phyloP scores from a whole-genome alignment of 2,888 invertebrate genomes.

The Platycheirus albimanus region DNA sequence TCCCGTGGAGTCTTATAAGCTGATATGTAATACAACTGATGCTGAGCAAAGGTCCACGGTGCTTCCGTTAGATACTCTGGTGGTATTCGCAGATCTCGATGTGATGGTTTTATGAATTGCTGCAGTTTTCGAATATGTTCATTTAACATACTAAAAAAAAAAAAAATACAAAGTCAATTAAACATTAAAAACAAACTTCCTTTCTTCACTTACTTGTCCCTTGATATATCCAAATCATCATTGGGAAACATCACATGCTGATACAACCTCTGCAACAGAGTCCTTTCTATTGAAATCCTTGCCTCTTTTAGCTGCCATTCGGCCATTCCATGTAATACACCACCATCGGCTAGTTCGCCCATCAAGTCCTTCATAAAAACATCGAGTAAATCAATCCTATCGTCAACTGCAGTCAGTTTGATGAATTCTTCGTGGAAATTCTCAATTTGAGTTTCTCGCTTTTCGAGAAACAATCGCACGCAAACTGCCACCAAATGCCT shows the following conservation, averaged over 20 bases:
- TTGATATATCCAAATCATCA: conserved; percentile 95
- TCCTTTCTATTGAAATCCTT: conserved; percentile 92
- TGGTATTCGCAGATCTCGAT: conserved; percentile 91
- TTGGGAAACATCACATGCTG: conserved; percentile 97
- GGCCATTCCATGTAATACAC: conserved; percentile 88
- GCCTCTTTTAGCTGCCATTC: conserved; percentile 88
- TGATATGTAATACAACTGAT: conserved; percentile 92
- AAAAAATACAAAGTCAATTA: neutral
- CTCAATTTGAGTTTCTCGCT: conserved; percentile 88
- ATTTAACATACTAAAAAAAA: conserved; percentile 87
- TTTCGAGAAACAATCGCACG: conserved; percentile 91
- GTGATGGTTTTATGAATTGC: conserved; percentile 89
- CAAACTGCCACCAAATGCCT: conserved; percentile 90
- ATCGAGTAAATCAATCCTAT: conserved; percentile 94
- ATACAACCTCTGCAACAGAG: conserved; percentile 96
- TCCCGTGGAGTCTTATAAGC: conserved; percentile 95
- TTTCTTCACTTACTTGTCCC: conserved; percentile 94
- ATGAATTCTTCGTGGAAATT: conserved; percentile 92
- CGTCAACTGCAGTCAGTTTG: conserved; percentile 91
- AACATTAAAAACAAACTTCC: neutral
- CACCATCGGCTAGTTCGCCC: conserved; percentile 87
- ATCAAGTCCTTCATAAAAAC: conserved; percentile 89
- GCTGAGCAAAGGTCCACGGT: conserved; percentile 98
- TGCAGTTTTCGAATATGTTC: conserved; percentile 94
- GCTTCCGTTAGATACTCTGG: conserved; percentile 94